Percentiles rank a stretch among this genome's conserved stretches.
Conservation (phyloP, 2,797 vertebrate genomes). For the Coregonus ussuriensis region DNA sequence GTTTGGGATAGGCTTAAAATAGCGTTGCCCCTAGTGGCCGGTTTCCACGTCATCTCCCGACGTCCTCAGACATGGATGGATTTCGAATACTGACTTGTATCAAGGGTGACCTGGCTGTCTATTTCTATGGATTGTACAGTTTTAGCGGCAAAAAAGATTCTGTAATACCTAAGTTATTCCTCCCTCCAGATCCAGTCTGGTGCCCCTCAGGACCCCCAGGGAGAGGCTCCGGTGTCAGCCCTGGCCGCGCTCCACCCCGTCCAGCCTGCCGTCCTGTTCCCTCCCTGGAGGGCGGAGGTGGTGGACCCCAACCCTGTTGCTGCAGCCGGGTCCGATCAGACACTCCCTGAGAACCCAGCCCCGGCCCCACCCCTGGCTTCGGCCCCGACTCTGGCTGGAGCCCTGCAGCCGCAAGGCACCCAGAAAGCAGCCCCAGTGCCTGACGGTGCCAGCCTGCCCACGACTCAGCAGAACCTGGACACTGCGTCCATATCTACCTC, state of each 20-base stretch:
- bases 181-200: constrained; percentile 46
- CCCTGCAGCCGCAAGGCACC: constrained; percentile 61
- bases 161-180: constrained; percentile 26
- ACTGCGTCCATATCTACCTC: constrained; percentile 47
- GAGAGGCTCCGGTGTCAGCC: constrained; percentile 54
- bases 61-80: no score
- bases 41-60: no score
- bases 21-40: no score
- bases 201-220: constrained; percentile 45
- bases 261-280: constrained; percentile 50
- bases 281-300: constrained; percentile 52
- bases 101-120: no score
- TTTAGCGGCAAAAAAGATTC: not conserved
- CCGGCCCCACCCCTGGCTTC: constrained; percentile 14
- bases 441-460: constrained; percentile 54
- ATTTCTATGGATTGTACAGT: not conserved
- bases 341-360: constrained; percentile 28
- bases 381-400: constrained; percentile 40
- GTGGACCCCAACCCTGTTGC: constrained; percentile 44
- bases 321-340: constrained; percentile 22
- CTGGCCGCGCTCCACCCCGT: constrained; percentile 38
- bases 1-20: no score
- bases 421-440: constrained; percentile 57
- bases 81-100: no score
- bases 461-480: constrained; percentile 66